phyloP scores from a whole-genome alignment of 2,888 invertebrate species.

The Pachliopta kotzebuea region DNA sequence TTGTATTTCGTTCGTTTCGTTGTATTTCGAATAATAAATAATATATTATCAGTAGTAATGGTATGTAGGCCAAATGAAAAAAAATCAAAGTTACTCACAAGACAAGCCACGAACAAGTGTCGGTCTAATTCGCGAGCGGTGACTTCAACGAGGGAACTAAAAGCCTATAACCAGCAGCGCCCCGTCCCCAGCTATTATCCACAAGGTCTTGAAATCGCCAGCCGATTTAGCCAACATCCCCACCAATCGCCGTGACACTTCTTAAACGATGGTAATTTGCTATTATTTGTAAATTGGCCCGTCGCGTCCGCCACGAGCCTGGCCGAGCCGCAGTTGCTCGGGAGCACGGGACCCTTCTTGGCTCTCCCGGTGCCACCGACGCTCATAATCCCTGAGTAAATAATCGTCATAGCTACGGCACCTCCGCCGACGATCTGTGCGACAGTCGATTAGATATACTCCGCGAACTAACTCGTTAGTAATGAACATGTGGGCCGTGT shows the following conservation, averaged over 20 bases:
- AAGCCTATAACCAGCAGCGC: slow-evolving; percentile 48
- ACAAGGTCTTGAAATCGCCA: slow-evolving; percentile 76
- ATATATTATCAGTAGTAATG: not conserved
- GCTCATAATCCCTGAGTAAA: slow-evolving; percentile 59
- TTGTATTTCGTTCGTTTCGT: no score
- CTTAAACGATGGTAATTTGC: slow-evolving; percentile 80
- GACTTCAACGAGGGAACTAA: slow-evolving; percentile 58
- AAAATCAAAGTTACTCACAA: slow-evolving; percentile 29
- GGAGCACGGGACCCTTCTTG: slow-evolving; percentile 65
- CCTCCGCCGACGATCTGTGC: slow-evolving; percentile 53
- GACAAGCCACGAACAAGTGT: slow-evolving; percentile 28
- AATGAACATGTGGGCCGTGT: slow-evolving; percentile 53
- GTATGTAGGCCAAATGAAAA: not conserved
- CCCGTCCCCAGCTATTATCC: slow-evolving; percentile 68
- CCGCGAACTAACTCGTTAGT: slow-evolving; percentile 53
- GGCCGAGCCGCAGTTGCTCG: slow-evolving; percentile 64
- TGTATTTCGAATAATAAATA: no score
- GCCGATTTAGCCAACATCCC: slow-evolving; percentile 76
- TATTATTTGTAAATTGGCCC: slow-evolving; percentile 79
- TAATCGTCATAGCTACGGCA: slow-evolving; percentile 53
- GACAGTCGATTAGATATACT: slow-evolving; percentile 75
- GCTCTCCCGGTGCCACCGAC: slow-evolving; percentile 56
- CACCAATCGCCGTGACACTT: slow-evolving; percentile 77
- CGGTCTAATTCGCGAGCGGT: slow-evolving; percentile 55
- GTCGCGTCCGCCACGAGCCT: slow-evolving; percentile 66